Evolutionary conservation across 2,113 vertebrate genomes (phyloP).

Genomic region (Sphyrna mokarran): DNA sequence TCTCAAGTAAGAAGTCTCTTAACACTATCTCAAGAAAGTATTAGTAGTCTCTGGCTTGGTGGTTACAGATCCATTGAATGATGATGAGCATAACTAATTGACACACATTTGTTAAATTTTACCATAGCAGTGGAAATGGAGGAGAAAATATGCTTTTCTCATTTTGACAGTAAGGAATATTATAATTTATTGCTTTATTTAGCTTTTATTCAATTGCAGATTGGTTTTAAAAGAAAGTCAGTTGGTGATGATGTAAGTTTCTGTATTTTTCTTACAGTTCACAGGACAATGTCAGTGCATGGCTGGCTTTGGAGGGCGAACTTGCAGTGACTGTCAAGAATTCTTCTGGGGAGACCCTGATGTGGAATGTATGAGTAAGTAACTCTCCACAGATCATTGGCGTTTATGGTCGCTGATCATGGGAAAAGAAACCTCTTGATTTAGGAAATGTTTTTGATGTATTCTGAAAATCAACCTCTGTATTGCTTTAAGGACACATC

Average conservation of each 20-base stretch:
- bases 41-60: not conserved
- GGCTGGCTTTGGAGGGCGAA: constrained; percentile 82
- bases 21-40: not conserved
- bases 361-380: constrained; percentile 76
- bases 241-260: not conserved
- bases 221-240: not conserved
- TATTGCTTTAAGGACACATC: not conserved
- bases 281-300: constrained; percentile 88
- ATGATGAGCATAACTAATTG: not conserved
- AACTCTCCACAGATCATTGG: not conserved
- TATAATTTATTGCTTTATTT: not conserved
- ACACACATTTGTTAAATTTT: not conserved
- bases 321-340: constrained; percentile 83
- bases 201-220: not conserved
- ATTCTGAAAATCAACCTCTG: not conserved
- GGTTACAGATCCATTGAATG: not conserved
- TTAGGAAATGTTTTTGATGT: not conserved
- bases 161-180: not conserved
- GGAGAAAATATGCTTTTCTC: not conserved
- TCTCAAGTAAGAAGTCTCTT: not conserved
- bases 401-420: not conserved
- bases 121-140: not conserved
- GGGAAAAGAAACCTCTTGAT: not conserved
- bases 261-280: constrained; percentile 58
- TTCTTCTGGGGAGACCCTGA: constrained; percentile 88